Conservation (phyloP, 2,888 invertebrate species). For the Eudasyphora cyanicolor region DNA sequence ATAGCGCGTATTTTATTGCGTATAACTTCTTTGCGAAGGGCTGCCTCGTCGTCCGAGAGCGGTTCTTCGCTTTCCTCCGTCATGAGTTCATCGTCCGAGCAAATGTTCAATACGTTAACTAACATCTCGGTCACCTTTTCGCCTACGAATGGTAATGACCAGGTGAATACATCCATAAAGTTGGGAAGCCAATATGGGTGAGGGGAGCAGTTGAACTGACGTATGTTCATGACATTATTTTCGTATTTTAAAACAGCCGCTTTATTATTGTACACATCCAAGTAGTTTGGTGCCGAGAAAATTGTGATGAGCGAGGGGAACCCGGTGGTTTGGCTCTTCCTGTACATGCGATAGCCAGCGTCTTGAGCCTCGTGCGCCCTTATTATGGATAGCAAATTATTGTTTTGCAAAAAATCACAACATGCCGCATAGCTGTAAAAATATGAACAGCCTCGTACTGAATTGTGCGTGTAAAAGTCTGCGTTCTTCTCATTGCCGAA, state of each 20-base stretch:
- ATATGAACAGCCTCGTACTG: constrained; percentile 98
- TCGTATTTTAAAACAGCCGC: constrained; percentile 99
- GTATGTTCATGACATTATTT: constrained; percentile 99
- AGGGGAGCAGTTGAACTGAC: constrained; percentile 99
- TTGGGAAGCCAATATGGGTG: constrained; percentile 99
- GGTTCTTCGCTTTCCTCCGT: constrained; percentile 93
- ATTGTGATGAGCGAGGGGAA: constrained; percentile 99
- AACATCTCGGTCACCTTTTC: constrained; percentile 99
- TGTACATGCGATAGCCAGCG: constrained; percentile 98
- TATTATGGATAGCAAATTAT: constrained; percentile 99
- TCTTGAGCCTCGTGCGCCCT: constrained; percentile 99
- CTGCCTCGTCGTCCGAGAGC: constrained; percentile 86
- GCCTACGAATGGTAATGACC: constrained; percentile 99
- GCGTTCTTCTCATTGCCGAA: constrained; percentile 98
- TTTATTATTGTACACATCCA: constrained; percentile 99
- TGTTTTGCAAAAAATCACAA: constrained; percentile 99
- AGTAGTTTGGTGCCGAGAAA: constrained; percentile 99
- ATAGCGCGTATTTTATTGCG: constrained; percentile 99
- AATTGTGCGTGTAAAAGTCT: constrained; percentile 99
- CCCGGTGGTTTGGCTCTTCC: constrained; percentile 99
- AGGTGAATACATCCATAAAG: constrained; percentile 99
- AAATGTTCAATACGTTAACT: constrained; percentile 99
- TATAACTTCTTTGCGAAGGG: constrained; percentile 99
- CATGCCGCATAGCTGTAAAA: constrained; percentile 99
- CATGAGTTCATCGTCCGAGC: constrained; percentile 99